Conservation (phyloP, 37 sponge, comb jelly and placozoan species). For the Tethya wilhelma region DNA sequence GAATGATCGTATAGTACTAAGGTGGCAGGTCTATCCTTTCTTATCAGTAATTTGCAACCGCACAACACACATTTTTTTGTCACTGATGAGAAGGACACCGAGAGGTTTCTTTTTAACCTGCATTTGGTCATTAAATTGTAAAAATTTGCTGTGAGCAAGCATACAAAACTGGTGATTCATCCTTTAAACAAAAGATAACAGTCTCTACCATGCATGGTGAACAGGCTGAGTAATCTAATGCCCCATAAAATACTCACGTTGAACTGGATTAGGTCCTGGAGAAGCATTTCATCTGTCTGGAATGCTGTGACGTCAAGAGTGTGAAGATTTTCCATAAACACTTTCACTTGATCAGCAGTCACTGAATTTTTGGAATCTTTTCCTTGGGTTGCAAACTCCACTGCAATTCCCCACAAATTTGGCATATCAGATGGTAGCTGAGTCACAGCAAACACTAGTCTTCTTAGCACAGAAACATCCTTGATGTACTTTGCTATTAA, state of each 20-base stretch:
- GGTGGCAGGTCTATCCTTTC: slow-evolving; percentile 23
- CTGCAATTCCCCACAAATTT: slow-evolving; percentile 17
- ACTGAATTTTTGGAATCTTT: background rate
- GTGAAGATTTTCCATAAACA: slow-evolving; percentile 25
- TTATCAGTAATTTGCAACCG: background rate
- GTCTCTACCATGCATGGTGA: too few relatives aligned
- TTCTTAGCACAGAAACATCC: slow-evolving; percentile 48
- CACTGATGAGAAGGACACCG: slow-evolving; percentile 5
- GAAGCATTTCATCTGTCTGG: background rate
- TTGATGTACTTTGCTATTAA: slow-evolving; percentile 17
- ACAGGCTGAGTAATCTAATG: background rate
- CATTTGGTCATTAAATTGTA: background rate
- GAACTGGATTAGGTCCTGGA: background rate
- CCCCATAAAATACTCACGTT: background rate
- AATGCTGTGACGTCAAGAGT: slow-evolving; percentile 13
- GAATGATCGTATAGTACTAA: slow-evolving; percentile 24
- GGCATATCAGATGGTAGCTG: slow-evolving; percentile 9
- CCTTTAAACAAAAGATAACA: too few relatives aligned
- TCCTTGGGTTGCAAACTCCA: slow-evolving; percentile 28
- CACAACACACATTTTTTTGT: background rate
- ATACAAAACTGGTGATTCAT: too few relatives aligned
- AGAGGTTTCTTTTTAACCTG: slow-evolving; percentile 9
- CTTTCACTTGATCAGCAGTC: background rate
- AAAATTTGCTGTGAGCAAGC: too few relatives aligned
- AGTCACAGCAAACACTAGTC: slow-evolving; percentile 32